Evolutionary conservation across 2,888 invertebrate species (phyloP).

Genomic region (Sympetrum striolatum): DNA sequence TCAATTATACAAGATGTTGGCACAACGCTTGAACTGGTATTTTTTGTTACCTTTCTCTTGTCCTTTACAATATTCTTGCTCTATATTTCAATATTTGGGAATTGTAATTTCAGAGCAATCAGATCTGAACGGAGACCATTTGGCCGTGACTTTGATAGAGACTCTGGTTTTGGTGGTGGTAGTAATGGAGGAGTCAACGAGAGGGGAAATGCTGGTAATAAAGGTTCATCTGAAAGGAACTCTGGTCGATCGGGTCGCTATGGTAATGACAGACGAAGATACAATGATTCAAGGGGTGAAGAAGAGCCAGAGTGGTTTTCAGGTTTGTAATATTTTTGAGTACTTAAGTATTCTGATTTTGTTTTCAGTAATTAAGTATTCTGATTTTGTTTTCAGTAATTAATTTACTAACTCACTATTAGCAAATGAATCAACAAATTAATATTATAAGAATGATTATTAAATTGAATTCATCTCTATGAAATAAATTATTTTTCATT

Average conservation of each 20-base stretch:
- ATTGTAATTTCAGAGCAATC: slow-evolving; percentile 44
- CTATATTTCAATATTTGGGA: background rate
- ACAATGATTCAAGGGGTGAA: slow-evolving; percentile 56
- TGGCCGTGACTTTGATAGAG: slow-evolving; percentile 64
- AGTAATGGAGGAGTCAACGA: slow-evolving; percentile 56
- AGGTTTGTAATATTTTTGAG: slow-evolving; percentile 49
- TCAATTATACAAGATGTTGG: too few relatives aligned
- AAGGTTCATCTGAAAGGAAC: slow-evolving; percentile 59
- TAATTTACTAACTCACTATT: too few relatives aligned
- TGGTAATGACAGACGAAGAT: slow-evolving; percentile 64
- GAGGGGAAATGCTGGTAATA: slow-evolving; percentile 50
- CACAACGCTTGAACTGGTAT: background rate
- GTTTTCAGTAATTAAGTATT: background rate
- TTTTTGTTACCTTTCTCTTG: too few relatives aligned
- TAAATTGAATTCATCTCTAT: too few relatives aligned
- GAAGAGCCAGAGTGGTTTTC: slow-evolving; percentile 90
- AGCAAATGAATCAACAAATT: too few relatives aligned
- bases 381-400: too few relatives aligned
- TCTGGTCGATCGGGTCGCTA: slow-evolving; percentile 63
- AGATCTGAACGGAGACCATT: slow-evolving; percentile 66
- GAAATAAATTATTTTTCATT: too few relatives aligned
- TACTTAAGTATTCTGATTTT: too few relatives aligned
- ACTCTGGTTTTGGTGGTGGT: slow-evolving; percentile 54
- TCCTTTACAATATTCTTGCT: background rate
- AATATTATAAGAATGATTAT: background rate